These are phyloP conservation scores for Alethe castanea DNA, from an alignment of 2,113 vertebrate species.

Conservation along the genomic window DNA sequence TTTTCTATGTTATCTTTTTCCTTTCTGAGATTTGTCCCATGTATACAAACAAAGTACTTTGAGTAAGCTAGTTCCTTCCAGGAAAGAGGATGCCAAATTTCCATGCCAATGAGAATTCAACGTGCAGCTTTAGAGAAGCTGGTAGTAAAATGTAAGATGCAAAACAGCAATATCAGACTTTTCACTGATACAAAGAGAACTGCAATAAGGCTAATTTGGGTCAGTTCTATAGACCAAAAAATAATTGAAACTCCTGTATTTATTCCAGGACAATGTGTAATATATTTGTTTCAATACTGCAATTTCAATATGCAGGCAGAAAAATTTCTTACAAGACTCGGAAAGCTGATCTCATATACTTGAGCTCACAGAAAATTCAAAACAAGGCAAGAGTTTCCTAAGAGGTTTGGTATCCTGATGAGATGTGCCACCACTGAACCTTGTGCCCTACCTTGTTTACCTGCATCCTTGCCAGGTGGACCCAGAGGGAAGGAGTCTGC, in stretches of 20 bases:
- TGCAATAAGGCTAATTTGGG: background rate
- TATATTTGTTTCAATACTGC: background rate
- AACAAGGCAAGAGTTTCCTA: background rate
- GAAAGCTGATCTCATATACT: background rate
- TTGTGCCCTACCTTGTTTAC: constrained; percentile 23
- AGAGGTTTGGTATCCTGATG: constrained; percentile 1
- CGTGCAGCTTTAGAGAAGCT: background rate
- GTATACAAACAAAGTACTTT: background rate
- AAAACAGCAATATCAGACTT: background rate
- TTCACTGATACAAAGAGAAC: background rate
- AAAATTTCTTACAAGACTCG: background rate
- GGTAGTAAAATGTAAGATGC: background rate
- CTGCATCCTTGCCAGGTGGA: background rate
- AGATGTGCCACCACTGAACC: background rate
- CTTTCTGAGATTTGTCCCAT: background rate
- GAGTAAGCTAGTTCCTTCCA: background rate
- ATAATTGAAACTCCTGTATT: background rate
- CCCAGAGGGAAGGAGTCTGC: background rate
- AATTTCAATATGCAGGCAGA: background rate
- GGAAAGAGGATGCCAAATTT: background rate
- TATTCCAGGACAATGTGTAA: background rate
- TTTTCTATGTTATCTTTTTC: background rate
- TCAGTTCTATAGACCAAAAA: background rate
- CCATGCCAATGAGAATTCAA: background rate
- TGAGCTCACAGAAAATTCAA: constrained; percentile 22